Base-by-base conservation (phyloP, 2,797 vertebrate genomes). In the Echeneis naucrates region DNA sequence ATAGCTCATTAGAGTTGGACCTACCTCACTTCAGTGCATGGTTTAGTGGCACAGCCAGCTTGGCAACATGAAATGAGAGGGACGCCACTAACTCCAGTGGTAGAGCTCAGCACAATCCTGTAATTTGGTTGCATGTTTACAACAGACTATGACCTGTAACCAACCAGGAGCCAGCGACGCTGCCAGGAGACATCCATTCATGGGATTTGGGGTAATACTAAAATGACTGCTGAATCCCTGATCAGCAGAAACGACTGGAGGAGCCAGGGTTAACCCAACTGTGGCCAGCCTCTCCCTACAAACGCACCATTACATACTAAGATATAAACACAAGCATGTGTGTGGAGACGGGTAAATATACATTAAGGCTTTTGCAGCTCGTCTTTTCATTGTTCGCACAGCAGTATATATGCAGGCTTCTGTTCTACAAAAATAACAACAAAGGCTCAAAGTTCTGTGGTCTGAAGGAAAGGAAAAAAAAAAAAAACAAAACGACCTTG, bases 41-140 rank as follows among this genome's bases (percentile, higher is more conserved):
- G 77, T 74, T 83, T 66, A 72, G 68, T 61, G 75, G 75, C 84
- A 88, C 75, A 85, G 87, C 78, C 88, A 75, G 62, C 80, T 78
- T 83, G 88, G 88, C 82, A 90, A 78, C 78, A 72, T 70, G 70
- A 92, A 87, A 87, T 84, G 44, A 90, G 81, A 91, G 85, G 75
- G 80, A 77, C 81, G 85, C 86, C 88, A 72, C 87, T 87, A 85
- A 87, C 74, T 85, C 68, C 73, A 88, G 70, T 69, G 79, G 83
- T 27, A 78, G 74, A 72, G 82, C 71, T 81, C 76, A 77, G 79
- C 68, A 81, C 81, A 83, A 77, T 88, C 88, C 84, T 93, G 76
- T 93, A 90, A 93, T 94, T 93, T 91, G 68, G 88, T 79, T 72
- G 55, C 74, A 77, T 89, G 87, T 94, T 92, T 92, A 93, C 83